A percentile compares a stretch with the other conserved stretches of the same genome.
Evolutionary conservation across 2,797 vertebrate genomes (phyloP).

Genomic region (Glyptemys insculpta): DNA sequence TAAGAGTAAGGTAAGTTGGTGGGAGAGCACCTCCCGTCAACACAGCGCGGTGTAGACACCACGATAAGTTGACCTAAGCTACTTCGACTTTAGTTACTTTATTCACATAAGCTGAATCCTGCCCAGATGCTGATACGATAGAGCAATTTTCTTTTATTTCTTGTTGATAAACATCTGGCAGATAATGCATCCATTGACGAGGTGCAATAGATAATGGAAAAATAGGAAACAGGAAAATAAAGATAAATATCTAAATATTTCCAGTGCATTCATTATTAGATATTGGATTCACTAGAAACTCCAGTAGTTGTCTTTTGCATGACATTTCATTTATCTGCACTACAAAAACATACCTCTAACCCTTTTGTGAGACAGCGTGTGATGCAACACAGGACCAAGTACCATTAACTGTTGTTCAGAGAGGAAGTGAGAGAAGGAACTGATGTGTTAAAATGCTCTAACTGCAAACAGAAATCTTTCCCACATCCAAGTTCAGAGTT

Average conservation of each 20-base stretch:
- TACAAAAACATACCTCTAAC: conserved; percentile 68
- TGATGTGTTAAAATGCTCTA: conserved; percentile 7
- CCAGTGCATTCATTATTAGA: conserved; percentile 41
- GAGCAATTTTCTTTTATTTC: not conserved
- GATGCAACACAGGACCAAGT: conserved; percentile 36
- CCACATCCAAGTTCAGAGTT: not conserved
- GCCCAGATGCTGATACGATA: not conserved
- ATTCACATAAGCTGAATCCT: not conserved
- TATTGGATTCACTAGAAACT: conserved; percentile 50
- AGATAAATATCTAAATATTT: conserved; percentile 13
- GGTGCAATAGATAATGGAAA: not conserved
- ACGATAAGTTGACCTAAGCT: too few relatives aligned
- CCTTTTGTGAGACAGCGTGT: conserved; percentile 46
- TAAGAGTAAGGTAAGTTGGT: too few relatives aligned
- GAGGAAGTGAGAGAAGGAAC: conserved; percentile 3
- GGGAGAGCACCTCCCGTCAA: too few relatives aligned
- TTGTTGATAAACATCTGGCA: not conserved
- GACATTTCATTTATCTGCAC: conserved; percentile 51
- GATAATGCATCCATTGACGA: not conserved
- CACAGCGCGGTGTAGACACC: too few relatives aligned
- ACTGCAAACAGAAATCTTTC: not conserved
- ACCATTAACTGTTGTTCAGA: conserved; percentile 37
- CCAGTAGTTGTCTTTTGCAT: conserved; percentile 36
- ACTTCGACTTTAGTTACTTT: not conserved
- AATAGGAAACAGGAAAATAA: not conserved